phyloP scores from a whole-genome alignment of 2,888 invertebrate species.

The Andrena minutula region DNA sequence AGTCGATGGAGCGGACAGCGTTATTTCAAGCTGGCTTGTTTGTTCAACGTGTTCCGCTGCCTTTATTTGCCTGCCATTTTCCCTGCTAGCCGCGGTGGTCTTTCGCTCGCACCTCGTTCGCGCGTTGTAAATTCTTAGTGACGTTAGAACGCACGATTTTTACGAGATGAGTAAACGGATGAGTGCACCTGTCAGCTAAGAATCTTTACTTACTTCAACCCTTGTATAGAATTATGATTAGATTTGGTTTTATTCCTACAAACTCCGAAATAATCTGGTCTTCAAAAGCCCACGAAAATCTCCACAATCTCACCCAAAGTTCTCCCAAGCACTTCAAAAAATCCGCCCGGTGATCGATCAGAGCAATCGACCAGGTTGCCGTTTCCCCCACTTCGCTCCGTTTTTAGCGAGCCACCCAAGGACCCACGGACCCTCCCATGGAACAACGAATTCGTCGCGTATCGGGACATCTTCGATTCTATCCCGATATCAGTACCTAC shows the following conservation, averaged over 20 bases:
- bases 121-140: constrained; percentile 41
- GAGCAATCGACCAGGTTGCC: not conserved
- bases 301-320: too few species aligned
- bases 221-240: too few species aligned
- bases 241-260: too few species aligned
- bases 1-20: constrained; percentile 34
- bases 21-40: constrained; percentile 48
- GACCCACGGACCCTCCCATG: constrained; percentile 14
- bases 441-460: constrained; percentile 20
- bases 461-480: constrained; percentile 55
- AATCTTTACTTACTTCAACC: too few species aligned
- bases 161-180: not conserved
- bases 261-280: too few species aligned
- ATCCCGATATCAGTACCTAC: constrained; percentile 13
- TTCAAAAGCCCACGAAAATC: too few species aligned
- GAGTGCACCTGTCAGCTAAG: not conserved
- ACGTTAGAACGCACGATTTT: not conserved
- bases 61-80: constrained; percentile 41
- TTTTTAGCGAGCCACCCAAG: not conserved
- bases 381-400: not conserved
- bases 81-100: not conserved
- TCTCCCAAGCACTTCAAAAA: too few species aligned
- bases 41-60: constrained; percentile 45
- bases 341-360: too few species aligned
- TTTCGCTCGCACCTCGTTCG: constrained; percentile 39